Evolutionary conservation across 1,140 invertebrate species (phyloP), one percentile per base, ranked within the genome.

Genomic region (Calosoma granatense): DNA sequence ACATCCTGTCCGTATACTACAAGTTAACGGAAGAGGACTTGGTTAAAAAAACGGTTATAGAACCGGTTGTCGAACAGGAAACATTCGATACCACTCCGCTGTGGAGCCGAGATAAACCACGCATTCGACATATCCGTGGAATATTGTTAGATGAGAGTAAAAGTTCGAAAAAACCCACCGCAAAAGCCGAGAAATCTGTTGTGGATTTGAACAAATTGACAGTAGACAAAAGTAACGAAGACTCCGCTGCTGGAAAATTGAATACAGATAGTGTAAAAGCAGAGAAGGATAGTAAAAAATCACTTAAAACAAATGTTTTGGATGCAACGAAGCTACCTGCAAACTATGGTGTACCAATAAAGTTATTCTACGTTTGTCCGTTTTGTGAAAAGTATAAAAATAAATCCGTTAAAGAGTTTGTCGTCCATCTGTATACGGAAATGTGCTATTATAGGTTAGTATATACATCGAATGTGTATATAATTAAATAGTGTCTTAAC

Each of bases 111-210:
- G 73, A 76, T 54, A 73, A 73, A 66, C 70, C 74, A 0, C 65
- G 79, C 51, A 72, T 82, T 2, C 71, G 78, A 22, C 80, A 83
- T 57, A 82, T 84, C 60, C 70, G 81, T 4, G 81, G 81, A 15
- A 80, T 81, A 58, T 66, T 80, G 21, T 67, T 80, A 26, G 78
- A 80, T 36, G 75, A 78, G 61, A 36, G 53, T 55, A 9, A 58
- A 61, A n/a, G n/a, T 21, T n/a, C 69, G 63, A 59, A 19, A 23
- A 11, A 55, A 54, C 9, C 70, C 72, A 52, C 60, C 68, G 0
- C 72, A 70, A 53, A 63, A 22, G 17, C 41, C n/a, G 17, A 39
- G 22, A 56, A 53, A 53, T 53, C 22, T 20, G 26, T 52, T 51
- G 20, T 55, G 9, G 1, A 52, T 39, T 3, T 52, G 20, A 39